These are phyloP conservation scores for Hepsetus odoe DNA, from an alignment of 2,113 vertebrate species.

Conservation along the genomic window DNA sequence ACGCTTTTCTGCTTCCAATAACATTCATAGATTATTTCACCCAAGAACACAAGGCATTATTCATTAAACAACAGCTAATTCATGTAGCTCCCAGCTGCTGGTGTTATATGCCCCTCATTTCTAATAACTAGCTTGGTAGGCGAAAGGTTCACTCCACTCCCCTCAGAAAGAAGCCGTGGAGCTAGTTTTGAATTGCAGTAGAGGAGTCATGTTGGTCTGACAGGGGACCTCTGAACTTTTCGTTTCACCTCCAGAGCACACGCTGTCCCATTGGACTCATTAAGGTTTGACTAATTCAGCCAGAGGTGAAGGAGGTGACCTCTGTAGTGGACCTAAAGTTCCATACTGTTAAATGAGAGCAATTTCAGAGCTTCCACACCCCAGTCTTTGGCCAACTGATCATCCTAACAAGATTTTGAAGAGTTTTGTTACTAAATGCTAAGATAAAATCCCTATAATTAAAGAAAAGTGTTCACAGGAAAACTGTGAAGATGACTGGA, in stretches of 20 bases:
- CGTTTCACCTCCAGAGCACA: constrained; percentile 57
- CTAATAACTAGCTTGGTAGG: background rate
- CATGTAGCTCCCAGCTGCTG: constrained; percentile 51
- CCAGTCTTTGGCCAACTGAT: too few species aligned
- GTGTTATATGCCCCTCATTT: constrained; percentile 49
- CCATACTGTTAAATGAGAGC: constrained; percentile 49
- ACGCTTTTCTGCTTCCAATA: constrained; percentile 12
- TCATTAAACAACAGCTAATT: constrained; percentile 55
- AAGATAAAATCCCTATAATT: too few species aligned
- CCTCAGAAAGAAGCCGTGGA: background rate
- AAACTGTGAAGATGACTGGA: too few species aligned
- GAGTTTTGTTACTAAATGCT: too few species aligned
- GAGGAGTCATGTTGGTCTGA: constrained; percentile 29
- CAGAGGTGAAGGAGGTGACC: constrained; percentile 65
- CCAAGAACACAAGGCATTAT: constrained; percentile 55
- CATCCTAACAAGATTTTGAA: too few species aligned
- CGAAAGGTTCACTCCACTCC: background rate
- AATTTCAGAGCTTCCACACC: constrained; percentile 59
- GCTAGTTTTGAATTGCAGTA: constrained; percentile 15
- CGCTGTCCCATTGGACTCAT: constrained; percentile 65
- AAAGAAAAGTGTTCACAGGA: too few species aligned
- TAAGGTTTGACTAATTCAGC: constrained; percentile 67
- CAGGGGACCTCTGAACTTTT: constrained; percentile 43
- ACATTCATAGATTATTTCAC: constrained; percentile 52
- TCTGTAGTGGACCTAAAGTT: constrained; percentile 54